These are phyloP conservation scores for Upupa epops DNA, from an alignment of 2,113 vertebrate genomes.

Conservation along the genomic window DNA sequence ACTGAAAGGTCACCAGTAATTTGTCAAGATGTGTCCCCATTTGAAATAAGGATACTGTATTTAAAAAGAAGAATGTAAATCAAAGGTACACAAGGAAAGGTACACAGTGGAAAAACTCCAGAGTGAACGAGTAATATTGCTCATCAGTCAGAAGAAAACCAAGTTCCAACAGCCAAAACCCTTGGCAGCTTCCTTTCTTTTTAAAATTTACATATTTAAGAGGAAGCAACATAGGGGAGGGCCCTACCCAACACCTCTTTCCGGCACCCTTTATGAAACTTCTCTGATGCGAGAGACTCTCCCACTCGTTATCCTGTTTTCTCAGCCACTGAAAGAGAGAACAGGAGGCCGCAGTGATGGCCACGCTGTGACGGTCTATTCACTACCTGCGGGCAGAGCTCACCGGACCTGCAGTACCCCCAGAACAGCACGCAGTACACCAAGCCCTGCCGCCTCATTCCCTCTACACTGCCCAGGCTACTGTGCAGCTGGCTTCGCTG, in stretches of 20 bases:
- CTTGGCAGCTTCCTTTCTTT: neutral
- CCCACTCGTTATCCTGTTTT: accelerated
- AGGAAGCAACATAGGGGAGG: neutral
- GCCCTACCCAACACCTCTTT: neutral
- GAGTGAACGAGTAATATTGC: neutral
- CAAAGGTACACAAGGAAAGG: neutral
- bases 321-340: neutral
- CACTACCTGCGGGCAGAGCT: neutral
- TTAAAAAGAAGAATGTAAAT: neutral
- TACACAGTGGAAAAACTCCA: neutral
- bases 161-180: neutral
- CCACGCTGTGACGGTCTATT: too few relatives aligned
- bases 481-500: neutral
- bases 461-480: neutral
- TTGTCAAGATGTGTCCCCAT: neutral
- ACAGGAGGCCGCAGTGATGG: neutral
- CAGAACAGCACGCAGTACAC: neutral
- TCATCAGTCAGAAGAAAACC: too few relatives aligned
- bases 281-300: neutral
- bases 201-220: neutral
- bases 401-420: neutral
- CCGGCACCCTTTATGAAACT: neutral
- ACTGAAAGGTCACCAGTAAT: neutral
- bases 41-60: neutral
- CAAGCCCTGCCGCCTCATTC: neutral